Conservation (phyloP, 2,888 invertebrate species). For the Galerucella nymphaeae region DNA sequence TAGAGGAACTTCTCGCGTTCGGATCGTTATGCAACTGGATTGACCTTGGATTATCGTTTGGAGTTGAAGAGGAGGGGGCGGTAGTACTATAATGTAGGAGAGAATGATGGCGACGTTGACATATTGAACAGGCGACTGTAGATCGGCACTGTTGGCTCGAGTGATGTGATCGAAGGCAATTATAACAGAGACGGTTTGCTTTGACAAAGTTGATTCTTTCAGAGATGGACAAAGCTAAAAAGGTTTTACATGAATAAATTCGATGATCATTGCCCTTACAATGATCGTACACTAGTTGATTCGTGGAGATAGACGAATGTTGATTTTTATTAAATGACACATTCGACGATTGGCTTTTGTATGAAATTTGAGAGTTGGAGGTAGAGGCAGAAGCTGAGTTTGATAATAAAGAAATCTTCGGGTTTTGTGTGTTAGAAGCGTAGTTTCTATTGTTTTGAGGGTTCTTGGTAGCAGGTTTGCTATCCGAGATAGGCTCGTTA, state of each 20-base stretch:
- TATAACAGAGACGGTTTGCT: neutral
- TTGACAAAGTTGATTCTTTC: conserved; percentile 3
- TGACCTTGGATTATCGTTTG: neutral
- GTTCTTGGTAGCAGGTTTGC: neutral
- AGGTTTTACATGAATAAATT: neutral
- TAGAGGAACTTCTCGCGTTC: too few species aligned
- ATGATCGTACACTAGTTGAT: neutral
- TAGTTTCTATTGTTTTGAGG: neutral
- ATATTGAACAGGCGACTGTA: conserved; percentile 5
- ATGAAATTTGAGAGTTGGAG: neutral
- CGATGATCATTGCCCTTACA: neutral
- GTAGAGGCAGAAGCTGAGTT: neutral
- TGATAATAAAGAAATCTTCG: neutral
- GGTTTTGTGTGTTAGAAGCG: neutral
- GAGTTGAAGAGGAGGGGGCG: conserved; percentile 2
- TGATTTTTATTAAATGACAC: neutral
- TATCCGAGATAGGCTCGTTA: neutral
- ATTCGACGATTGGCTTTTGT: neutral
- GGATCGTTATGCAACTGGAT: too few species aligned
- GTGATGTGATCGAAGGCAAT: neutral
- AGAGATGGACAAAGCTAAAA: neutral
- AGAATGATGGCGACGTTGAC: conserved; percentile 8
- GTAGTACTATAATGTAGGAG: neutral
- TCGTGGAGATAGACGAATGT: neutral
- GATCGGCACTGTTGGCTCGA: conserved; percentile 2